Base-by-base conservation (phyloP, 2,113 vertebrate species). In the Butorides virescens region DNA sequence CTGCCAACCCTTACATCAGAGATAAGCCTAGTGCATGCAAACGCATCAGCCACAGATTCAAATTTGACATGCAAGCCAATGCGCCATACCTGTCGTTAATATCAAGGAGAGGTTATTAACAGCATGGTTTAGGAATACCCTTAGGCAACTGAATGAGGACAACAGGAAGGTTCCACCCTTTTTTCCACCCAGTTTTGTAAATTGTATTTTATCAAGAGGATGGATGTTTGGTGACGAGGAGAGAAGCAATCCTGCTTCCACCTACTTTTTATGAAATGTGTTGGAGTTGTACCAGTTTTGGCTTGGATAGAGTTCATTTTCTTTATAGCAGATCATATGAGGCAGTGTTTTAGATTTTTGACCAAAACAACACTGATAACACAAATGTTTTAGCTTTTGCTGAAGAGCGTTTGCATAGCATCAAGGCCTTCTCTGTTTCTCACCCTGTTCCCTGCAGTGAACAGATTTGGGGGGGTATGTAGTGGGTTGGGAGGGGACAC, bases 131-230 rank as follows among this genome's bases (percentile, higher is more conserved):
- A 75, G 6, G 27, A 86, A 58, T 58, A 23, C 6, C 26, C 8
- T 63, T 46, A 27, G 10, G 8, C 3, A 65, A 42, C 8, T 29
- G 63, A 77, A 77, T 73, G 15, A 32, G 29, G 26, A 29, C 15
- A 39, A 55, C 17, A n/a, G 11, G 4, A 56, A 61, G 17, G 9
- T 50, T 72, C 11, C 12, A 23, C 5, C 3, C 5, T 65, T 67
- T 83, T 74, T 71, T 46, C 30, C 36, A 32, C 3, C 1, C 13
- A 66, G 1, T 65, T 84, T 81, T 65, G 13, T 52, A 73, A 81
- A 77, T 2, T 26, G 1, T 0, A 22, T 81, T 85, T 73, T 50
- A 56, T 61, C 3, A 25, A 50, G 11, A 77, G 0, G 0, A 18
- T 63, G 30, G 9, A 4, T 59, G 8, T 77, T 72, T 65, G 7